These are phyloP conservation scores for Cynoglossus semilaevis DNA, from an alignment of 2,113 vertebrate species.

Conservation along the genomic window DNA sequence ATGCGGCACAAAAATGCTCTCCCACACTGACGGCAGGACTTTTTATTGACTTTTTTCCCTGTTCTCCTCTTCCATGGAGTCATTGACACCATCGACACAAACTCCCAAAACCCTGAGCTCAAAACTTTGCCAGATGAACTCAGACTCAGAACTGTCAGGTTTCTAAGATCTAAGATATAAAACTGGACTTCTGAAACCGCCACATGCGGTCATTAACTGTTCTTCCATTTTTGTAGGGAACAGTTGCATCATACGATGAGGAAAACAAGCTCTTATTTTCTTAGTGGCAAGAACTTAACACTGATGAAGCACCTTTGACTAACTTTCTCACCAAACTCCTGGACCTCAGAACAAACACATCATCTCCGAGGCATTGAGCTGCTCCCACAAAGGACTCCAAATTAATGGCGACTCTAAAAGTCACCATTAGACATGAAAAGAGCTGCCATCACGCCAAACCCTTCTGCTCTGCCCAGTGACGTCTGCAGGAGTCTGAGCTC, in stretches of 20 bases:
- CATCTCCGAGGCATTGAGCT: slow-evolving; percentile 29
- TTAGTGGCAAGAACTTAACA: slow-evolving; percentile 8
- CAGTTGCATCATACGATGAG: slow-evolving; percentile 12
- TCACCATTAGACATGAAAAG: slow-evolving; percentile 47
- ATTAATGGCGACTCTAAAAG: slow-evolving; percentile 52
- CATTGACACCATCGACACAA: slow-evolving; percentile 58
- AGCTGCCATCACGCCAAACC: slow-evolving; percentile 27
- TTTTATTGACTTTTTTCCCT: slow-evolving; percentile 55
- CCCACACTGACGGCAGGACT: slow-evolving; percentile 46
- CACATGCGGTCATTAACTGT: slow-evolving; percentile 1
- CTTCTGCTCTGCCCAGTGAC: slow-evolving; percentile 35
- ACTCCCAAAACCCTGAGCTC: slow-evolving; percentile 43
- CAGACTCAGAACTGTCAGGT: slow-evolving; percentile 36
- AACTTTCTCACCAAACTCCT: slow-evolving; percentile 26
- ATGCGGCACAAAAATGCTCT: slow-evolving; percentile 29
- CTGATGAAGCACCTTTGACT: slow-evolving; percentile 21
- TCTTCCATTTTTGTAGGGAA: neutral
- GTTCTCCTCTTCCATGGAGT: slow-evolving; percentile 67
- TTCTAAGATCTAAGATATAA: slow-evolving; percentile 22
- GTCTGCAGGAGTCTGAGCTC: slow-evolving; percentile 27
- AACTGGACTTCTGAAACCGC: slow-evolving; percentile 2
- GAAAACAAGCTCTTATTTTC: slow-evolving; percentile 7
- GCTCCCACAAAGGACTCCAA: slow-evolving; percentile 33
- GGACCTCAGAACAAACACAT: slow-evolving; percentile 45
- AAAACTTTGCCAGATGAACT: slow-evolving; percentile 48